Percentiles rank a stretch among this genome's conserved stretches.
Evolutionary conservation across 2,888 invertebrate genomes (phyloP).

Genomic region (Sacculina carcini): DNA sequence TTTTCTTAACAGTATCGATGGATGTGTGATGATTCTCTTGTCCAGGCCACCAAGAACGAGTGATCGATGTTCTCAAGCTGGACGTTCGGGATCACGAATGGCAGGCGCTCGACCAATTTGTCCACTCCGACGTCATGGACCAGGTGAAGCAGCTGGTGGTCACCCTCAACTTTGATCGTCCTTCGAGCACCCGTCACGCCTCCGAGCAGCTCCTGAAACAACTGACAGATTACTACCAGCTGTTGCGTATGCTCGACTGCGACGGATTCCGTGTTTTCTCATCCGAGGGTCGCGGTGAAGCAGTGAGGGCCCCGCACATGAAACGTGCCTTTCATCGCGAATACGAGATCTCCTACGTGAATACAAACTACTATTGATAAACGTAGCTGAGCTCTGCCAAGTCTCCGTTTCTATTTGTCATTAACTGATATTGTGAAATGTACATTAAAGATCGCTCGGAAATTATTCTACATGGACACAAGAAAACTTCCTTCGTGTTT

Average conservation of each 20-base stretch:
- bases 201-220: background rate
- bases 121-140: background rate
- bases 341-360: background rate
- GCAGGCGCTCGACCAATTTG: background rate
- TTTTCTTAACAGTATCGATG: no score
- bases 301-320: background rate
- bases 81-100: background rate
- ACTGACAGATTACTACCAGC: background rate
- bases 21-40: no score
- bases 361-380: background rate
- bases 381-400: no score
- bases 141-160: constrained; percentile 2
- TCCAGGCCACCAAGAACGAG: background rate
- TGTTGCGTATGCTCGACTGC: background rate
- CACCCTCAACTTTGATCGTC: background rate
- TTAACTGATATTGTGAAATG: no score
- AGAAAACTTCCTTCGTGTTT: no score
- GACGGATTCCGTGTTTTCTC: background rate
- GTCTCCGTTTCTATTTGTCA: no score
- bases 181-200: no score
- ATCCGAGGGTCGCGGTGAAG: background rate
- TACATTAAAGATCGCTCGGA: no score
- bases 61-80: background rate
- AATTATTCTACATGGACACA: no score
- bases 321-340: background rate